These are phyloP conservation scores for Vulpes vulpes DNA, from an alignment of 2,113 vertebrate genomes.

Conservation along the genomic window DNA sequence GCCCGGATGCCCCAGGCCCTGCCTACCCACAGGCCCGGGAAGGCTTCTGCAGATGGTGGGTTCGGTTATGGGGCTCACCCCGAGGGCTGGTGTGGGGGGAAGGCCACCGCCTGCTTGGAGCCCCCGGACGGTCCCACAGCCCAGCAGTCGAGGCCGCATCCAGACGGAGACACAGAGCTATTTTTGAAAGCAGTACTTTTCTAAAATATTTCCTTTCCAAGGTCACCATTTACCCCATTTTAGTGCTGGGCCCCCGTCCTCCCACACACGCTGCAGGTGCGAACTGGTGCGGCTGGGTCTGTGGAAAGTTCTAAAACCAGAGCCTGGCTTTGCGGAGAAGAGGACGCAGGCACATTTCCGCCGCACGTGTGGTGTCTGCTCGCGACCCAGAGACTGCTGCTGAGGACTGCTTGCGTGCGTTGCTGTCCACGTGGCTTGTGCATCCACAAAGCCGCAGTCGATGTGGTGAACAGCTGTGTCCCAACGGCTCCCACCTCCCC, in stretches of 20 bases:
- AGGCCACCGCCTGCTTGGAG: not conserved
- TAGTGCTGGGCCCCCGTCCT: not conserved
- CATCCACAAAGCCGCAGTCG: not conserved
- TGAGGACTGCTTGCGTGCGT: not conserved
- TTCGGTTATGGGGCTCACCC: too few relatives aligned
- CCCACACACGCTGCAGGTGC: not conserved
- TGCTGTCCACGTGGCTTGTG: too few relatives aligned
- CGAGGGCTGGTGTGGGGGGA: not conserved
- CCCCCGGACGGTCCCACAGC: too few relatives aligned
- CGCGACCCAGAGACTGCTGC: not conserved
- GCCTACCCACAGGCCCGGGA: not conserved
- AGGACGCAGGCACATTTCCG: not conserved
- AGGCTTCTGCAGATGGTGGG: too few relatives aligned
- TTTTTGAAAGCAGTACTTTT: not conserved
- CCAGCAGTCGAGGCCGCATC: accelerated
- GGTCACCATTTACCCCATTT: not conserved
- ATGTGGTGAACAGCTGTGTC: accelerated
- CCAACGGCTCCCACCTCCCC: too few relatives aligned
- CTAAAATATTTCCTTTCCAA: too few relatives aligned
- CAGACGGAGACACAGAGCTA: accelerated
- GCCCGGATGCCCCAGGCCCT: not conserved
- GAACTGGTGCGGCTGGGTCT: accelerated
- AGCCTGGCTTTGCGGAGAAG: not conserved
- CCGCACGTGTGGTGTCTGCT: not conserved
- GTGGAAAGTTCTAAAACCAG: not conserved